Evolutionary conservation across 2,888 invertebrate genomes (phyloP).

Genomic region (Latrodectus elegans): DNA sequence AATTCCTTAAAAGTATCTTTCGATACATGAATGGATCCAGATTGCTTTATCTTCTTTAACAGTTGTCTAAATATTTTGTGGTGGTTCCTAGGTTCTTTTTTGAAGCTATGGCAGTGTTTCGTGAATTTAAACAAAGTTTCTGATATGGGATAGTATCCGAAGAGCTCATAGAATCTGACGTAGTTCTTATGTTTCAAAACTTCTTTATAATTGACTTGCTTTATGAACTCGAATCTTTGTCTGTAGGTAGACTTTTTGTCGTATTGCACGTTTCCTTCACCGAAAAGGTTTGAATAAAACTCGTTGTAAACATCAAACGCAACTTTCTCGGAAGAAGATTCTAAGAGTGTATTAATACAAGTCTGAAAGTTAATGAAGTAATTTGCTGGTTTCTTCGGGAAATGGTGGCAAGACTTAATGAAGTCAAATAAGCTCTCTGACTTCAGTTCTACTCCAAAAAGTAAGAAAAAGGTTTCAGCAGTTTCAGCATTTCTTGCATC

Average conservation of each 20-base stretch:
- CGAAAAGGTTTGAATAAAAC: too few species aligned
- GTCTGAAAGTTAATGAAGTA: background rate
- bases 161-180: background rate
- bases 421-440: conserved; percentile 1
- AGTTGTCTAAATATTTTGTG: background rate
- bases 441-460: background rate
- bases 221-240: background rate
- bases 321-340: background rate
- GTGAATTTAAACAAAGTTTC: background rate
- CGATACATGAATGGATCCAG: background rate
- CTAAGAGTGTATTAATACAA: background rate
- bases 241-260: background rate
- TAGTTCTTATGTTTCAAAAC: background rate
- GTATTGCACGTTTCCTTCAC: background rate
- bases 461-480: background rate
- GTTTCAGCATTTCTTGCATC: background rate
- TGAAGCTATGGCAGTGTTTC: background rate
- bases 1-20: background rate
- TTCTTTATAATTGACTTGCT: background rate
- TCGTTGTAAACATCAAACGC: too few species aligned
- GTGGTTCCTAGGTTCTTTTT: background rate
- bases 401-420: background rate
- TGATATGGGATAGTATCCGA: background rate
- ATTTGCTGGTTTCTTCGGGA: background rate
- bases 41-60: background rate